Evolutionary conservation across 2,113 vertebrate genomes (phyloP).

Genomic region (Mesitornis unicolor): DNA sequence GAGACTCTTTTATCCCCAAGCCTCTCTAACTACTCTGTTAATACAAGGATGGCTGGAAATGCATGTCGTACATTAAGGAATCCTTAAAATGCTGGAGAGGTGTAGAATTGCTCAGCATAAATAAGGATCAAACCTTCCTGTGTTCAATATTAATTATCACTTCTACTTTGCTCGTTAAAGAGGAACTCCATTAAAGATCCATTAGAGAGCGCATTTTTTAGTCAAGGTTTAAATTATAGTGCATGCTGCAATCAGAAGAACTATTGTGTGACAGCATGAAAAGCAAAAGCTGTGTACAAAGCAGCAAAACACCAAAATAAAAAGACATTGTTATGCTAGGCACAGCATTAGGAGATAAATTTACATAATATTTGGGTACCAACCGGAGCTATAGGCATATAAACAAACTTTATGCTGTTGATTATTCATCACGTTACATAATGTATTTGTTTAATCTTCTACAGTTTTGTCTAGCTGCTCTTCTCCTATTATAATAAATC

Average conservation of each 20-base stretch:
- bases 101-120: background rate
- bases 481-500: background rate
- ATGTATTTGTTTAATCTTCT: background rate
- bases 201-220: background rate
- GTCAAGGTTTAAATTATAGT: constrained; percentile 9
- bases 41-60: background rate
- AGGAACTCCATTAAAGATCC: background rate
- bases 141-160: background rate
- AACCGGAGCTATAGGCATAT: background rate
- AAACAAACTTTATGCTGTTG: background rate
- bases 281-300: background rate
- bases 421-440: background rate
- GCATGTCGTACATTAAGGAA: background rate
- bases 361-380: background rate
- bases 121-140: background rate
- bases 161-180: background rate
- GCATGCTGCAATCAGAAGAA: background rate
- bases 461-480: background rate
- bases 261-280: background rate
- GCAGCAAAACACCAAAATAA: background rate
- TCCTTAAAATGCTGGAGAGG: background rate
- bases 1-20: background rate
- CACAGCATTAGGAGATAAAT: background rate
- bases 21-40: background rate
- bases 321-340: background rate